Percentiles rank a stretch among this genome's conserved stretches.
Evolutionary conservation across 2,888 invertebrate genomes (phyloP).

Genomic region (Lasioglossum oenotherae): DNA sequence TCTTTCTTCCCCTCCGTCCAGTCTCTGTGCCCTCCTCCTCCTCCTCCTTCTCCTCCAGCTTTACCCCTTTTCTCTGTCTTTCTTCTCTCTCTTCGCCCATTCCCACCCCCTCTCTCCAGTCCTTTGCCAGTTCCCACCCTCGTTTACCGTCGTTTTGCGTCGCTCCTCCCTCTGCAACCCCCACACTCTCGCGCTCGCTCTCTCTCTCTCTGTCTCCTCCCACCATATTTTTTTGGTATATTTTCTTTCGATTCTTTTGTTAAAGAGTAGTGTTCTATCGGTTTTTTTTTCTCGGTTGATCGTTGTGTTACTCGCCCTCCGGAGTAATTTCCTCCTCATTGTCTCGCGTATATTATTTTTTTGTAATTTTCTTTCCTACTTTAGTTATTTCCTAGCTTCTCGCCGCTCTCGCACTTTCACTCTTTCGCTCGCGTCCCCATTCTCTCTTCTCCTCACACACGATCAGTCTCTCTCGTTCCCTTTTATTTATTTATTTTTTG

Average conservation of each 20-base stretch:
- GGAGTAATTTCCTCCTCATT: slow-evolving; percentile 64
- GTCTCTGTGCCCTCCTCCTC: slow-evolving; percentile 47
- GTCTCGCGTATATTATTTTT: slow-evolving; percentile 1
- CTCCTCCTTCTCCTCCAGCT: slow-evolving; percentile 29
- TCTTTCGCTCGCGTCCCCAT: slow-evolving; percentile 35
- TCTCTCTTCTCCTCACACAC: slow-evolving; percentile 36
- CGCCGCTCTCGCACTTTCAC: slow-evolving; percentile 11
- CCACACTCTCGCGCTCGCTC: neutral
- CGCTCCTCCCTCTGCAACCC: slow-evolving; percentile 11
- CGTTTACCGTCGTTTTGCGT: slow-evolving; percentile 12
- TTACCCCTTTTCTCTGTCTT: slow-evolving; percentile 43
- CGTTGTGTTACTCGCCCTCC: slow-evolving; percentile 74
- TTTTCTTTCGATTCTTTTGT: slow-evolving; percentile 44
- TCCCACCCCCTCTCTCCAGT: slow-evolving; percentile 12
- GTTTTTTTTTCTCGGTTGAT: slow-evolving; percentile 55
- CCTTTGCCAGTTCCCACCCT: slow-evolving; percentile 45
- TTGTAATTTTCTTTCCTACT: slow-evolving; percentile 47
- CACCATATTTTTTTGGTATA: slow-evolving; percentile 29
- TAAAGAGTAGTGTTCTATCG: slow-evolving; percentile 23
- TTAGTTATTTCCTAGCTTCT: slow-evolving; percentile 44
- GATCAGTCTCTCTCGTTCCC: slow-evolving; percentile 54
- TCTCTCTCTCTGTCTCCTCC: neutral
- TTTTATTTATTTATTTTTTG: slow-evolving; percentile 32
- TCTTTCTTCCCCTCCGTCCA: slow-evolving; percentile 57
- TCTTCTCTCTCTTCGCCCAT: slow-evolving; percentile 19